Conservation (phyloP, 64 coral and sea anemone genomes). For the Catalaphyllia jardinei region DNA sequence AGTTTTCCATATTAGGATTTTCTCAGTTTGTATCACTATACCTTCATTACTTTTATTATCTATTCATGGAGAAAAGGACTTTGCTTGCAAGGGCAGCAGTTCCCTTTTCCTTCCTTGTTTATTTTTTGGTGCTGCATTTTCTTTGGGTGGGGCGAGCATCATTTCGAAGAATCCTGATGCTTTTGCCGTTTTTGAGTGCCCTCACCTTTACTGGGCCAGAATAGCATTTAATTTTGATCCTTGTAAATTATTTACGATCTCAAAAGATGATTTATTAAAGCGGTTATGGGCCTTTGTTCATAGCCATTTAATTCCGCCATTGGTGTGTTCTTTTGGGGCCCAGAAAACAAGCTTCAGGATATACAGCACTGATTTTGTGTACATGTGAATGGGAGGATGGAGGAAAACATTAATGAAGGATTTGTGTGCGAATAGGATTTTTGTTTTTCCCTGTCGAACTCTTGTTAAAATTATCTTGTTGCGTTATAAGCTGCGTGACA, state of each 20-base stretch:
- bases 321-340: background rate
- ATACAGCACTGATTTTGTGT: background rate
- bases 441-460: too few species aligned
- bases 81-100: constrained; percentile 38
- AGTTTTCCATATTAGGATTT: too few species aligned
- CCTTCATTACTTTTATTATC: background rate
- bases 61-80: too few species aligned
- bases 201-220: constrained; percentile 6
- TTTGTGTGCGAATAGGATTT: too few species aligned
- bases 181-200: constrained; percentile 14
- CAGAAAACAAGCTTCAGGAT: constrained; percentile 16
- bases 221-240: background rate
- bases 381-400: background rate
- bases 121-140: background rate
- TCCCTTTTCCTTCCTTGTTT: background rate
- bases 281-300: constrained; percentile 1
- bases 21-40: too few species aligned
- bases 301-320: constrained; percentile 23
- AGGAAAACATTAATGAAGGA: too few species aligned
- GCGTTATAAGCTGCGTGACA: too few species aligned
- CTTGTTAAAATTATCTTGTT: too few species aligned
- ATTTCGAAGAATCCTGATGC: constrained; percentile 4
- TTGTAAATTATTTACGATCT: too few species aligned
- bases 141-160: constrained; percentile 28
- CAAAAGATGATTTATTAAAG: background rate